Base-by-base conservation (phyloP, 2,888 invertebrate species). In the Phortica magna region DNA sequence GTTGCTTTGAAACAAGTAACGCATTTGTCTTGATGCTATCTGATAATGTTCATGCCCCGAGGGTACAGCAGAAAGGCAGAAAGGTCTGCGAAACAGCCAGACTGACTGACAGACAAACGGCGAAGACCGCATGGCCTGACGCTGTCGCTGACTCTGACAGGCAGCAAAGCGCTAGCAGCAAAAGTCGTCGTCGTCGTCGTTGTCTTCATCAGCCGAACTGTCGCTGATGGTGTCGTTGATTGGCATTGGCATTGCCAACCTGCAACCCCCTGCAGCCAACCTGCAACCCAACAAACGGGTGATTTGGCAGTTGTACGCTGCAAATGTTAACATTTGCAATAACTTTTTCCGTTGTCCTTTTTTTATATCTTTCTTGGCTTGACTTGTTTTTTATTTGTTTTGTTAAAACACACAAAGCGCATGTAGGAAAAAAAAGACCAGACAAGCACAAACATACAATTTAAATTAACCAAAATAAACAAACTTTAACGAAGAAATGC, bases 21-120 rank as follows among this genome's bases (percentile, higher is more conserved):
- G 88, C 88, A 87, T 87, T 87, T 87, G 86, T 88, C 88, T 85
- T 83, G 88, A 87, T 87, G 85, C 87, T 82, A 87, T 80, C 86
- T 85, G 86, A 87, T 87, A 88, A 87, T 76, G 75, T 67, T 59
- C 75, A 75, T 48, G 31, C 53, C 74, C 17, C 22, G 19, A 22
- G 65, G 74, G 65, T 39, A 41, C 7, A 17, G 67, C 64, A 31
- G 31, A 31, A 70, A 53, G 77, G 77, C 77, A 77, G 81, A 68
- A 78, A 81, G 70, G 55, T 39, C n/a, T 55, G 67, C 48, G 42
- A 72, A 73, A 73, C 53, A 12, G 7, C 14, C 48, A 48, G 22
- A 70, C 31, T 31, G 22, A 70, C 31, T 31, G 55, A 39, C 48
- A 48, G 48, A 48, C 10, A 48, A 48, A 14, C 48, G 48, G 14